These are phyloP conservation scores for Plebejus anna DNA, from an alignment of 2,888 invertebrate species.

Conservation along the genomic window DNA sequence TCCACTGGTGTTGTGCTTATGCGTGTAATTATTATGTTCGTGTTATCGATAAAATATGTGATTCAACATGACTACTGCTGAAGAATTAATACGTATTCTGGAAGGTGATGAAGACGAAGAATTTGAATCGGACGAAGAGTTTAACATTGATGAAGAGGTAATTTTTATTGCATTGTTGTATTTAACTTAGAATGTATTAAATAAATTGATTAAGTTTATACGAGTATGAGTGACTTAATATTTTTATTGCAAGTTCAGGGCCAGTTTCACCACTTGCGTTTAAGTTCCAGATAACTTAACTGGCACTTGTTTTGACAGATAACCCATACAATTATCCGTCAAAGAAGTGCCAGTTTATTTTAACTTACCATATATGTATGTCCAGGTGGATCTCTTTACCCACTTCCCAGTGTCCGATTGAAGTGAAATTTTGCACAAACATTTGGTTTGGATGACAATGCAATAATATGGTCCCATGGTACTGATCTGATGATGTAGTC, in stretches of 20 bases:
- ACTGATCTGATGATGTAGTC: too few species aligned
- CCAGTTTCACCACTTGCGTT: slow-evolving; percentile 20
- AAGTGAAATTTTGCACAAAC: too few species aligned
- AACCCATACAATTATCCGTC: too few species aligned
- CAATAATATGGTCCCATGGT: slow-evolving; percentile 11
- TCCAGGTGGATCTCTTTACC: too few species aligned
- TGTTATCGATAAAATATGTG: slow-evolving; percentile 28
- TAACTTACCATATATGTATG: too few species aligned
- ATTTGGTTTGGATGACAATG: too few species aligned
- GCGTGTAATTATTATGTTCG: slow-evolving; percentile 17
- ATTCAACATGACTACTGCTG: slow-evolving; percentile 29
- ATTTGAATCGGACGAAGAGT: slow-evolving; percentile 34
- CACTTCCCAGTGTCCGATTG: too few species aligned
- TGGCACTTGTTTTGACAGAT: slow-evolving; percentile 18
- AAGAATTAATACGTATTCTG: slow-evolving; percentile 30
- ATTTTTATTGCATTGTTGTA: slow-evolving; percentile 27
- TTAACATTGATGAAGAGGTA: slow-evolving; percentile 33
- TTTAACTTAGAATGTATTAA: slow-evolving; percentile 26
- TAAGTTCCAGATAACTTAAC: slow-evolving; percentile 17
- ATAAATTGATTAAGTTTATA: slow-evolving; percentile 20
- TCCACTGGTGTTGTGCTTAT: too few species aligned
- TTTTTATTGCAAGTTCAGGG: slow-evolving; percentile 20
- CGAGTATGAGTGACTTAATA: slow-evolving; percentile 22
- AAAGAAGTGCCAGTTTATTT: too few species aligned
- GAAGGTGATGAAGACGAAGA: slow-evolving; percentile 33